Evolutionary conservation across 2,888 invertebrate species (phyloP), one percentile per base, ranked within the genome.

Genomic region (Gymnosoma rotundatum): DNA sequence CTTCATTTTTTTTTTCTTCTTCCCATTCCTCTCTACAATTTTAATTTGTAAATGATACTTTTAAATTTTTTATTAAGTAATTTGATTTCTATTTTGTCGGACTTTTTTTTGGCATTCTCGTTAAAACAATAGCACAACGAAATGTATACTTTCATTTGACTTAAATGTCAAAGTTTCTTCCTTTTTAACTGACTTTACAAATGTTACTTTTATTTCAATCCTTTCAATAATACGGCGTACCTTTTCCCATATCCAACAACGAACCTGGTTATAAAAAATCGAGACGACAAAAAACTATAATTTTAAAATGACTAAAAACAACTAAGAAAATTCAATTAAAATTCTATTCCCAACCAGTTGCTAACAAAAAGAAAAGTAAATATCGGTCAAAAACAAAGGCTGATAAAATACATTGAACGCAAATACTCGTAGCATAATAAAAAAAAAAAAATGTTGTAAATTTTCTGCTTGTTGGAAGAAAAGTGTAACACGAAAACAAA

Each of bases 321-420:
- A 76, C 80, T 80, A 76, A 80, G 76, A 80, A 83, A 83, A 80
- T 80, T 83, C 83, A 83, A 83, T 83, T 80, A 83, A 80, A 83
- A 80, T 83, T 83, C 80, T 83, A 76, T 83, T 72, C 61, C 61
- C 79, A 75, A 83, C 60, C 79, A 76, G 73, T 80, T 83, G 80
- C 69, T 56, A 73, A 76, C 66, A 73, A 67, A 72, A 72, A 45
- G 8, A 32, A 32, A 32, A 25, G 42, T 64, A 69, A 58, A 54
- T 20, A 38, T 48, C 2, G 4, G 7, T 2, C 42, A 72, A 61
- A 67, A 25, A 67, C 5, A 16, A 32, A 32, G 32, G 32, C 45
- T 58, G 48, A 20, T 64, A 54, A 74, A 67, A 63, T 64, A 50
- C 52, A 61, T 63, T 75, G 56, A 81, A 70, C 48, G 48, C 56